Evolutionary conservation across 2,888 invertebrate species (phyloP), one percentile per base, ranked within the genome.

Genomic region (Meteorus cinctellus): DNA sequence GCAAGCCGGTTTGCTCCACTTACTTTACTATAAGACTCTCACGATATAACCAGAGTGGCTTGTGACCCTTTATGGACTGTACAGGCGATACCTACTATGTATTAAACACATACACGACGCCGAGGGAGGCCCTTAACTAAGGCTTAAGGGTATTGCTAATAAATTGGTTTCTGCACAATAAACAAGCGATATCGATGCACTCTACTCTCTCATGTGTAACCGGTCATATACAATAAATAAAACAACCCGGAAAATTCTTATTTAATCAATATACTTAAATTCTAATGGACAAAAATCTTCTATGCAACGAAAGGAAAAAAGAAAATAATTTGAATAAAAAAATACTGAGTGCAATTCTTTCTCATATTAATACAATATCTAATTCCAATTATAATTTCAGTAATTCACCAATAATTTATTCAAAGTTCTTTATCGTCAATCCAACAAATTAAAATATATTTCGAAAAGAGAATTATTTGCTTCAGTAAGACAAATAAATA

Each of bases 121-220:
- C 77, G 82, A 82, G 81, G 81, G 82, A 19, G n/a, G 81, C 83
- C 82, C 83, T 86, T 84, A 84, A 85, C 84, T 84, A 83, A 84
- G 86, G 84, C 86, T 84, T 79, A 86, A 86, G 85, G 85, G 84
- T 84, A 86, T 78, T 81, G 82, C 86, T 87, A 87, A 87, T 87
- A 87, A 87, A 87, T 87, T 87, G 86, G 85, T 31, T 59, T 48
- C 45, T 63, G 63, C 27, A 65, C 62, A n/a, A n/a, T n/a, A n/a
- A n/a, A n/a, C n/a, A 41, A 41, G 62, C 29, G 72, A n/a, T 63
- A 48, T 72, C 72, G 72, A 14, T 72, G 55, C 55, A 55, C 55
- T 48, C 48, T 36, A 16, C 4, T 14, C 41, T 34, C 41, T 31
- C 34, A 48, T 63, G 62, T 45, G 12, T 48, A 62, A 45, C 62